phyloP scores from a whole-genome alignment of 1,140 invertebrate species.

The Asbolus verrucosus region DNA sequence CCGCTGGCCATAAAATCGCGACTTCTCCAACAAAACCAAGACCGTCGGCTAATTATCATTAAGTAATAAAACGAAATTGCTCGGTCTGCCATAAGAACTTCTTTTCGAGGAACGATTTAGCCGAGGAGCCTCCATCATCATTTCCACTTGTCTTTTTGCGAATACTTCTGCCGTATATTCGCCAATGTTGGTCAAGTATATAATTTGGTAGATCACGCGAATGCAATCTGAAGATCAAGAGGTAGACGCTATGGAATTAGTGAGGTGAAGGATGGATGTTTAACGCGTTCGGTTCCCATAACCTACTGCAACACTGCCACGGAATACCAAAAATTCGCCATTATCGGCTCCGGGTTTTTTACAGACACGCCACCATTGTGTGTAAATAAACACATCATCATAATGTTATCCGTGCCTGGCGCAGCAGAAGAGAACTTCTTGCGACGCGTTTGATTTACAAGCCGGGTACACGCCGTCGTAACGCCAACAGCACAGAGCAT shows the following conservation, averaged over 20 bases:
- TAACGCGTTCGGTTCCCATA: slow-evolving; percentile 7
- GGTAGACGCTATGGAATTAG: slow-evolving; percentile 26
- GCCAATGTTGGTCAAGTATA: slow-evolving; percentile 36
- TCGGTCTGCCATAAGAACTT: not conserved
- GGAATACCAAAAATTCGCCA: not conserved
- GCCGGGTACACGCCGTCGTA: not conserved
- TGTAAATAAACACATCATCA: slow-evolving; percentile 11
- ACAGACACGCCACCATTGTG: slow-evolving; percentile 4
- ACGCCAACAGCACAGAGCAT: not conserved
- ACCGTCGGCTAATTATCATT: slow-evolving; percentile 15
- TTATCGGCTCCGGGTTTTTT: not conserved
- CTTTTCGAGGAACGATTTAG: slow-evolving; percentile 10
- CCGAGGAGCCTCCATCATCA: slow-evolving; percentile 3
- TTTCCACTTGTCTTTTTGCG: slow-evolving; percentile 13
- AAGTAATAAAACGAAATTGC: slow-evolving; percentile 4
- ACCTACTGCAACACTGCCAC: slow-evolving; percentile 12
- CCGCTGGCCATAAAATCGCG: not conserved
- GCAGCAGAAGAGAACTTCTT: not conserved
- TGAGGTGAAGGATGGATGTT: slow-evolving; percentile 20
- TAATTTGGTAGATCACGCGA: slow-evolving; percentile 46
- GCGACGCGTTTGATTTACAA: slow-evolving; percentile 1
- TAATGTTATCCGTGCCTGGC: not conserved
- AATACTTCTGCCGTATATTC: slow-evolving; percentile 7
- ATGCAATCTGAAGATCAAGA: slow-evolving; percentile 28
- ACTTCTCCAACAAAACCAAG: slow-evolving; percentile 3